Percentiles rank a stretch among this genome's conserved stretches.
phyloP scores from a whole-genome alignment of 2,888 invertebrate genomes.

The Lamellibrachia columna region DNA sequence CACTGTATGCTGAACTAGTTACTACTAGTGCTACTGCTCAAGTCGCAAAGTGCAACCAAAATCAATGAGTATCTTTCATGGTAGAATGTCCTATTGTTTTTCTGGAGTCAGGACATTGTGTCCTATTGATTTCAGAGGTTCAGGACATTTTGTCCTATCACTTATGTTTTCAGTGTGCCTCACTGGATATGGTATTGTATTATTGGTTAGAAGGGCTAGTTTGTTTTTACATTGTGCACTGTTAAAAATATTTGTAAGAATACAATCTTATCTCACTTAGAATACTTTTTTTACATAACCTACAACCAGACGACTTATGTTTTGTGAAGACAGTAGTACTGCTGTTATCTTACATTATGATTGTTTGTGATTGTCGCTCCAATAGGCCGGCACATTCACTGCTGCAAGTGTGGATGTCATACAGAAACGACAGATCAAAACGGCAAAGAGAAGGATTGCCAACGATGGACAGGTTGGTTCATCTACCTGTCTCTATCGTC shows the following conservation, averaged over 20 bases:
- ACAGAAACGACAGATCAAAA: conserved; percentile 80
- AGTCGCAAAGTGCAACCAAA: too few relatives aligned
- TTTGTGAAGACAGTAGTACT: too few relatives aligned
- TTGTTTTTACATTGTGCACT: background rate
- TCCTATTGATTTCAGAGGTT: too few relatives aligned
- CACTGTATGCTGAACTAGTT: too few relatives aligned
- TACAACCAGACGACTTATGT: background rate
- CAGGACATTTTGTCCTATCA: too few relatives aligned
- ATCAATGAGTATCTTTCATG: too few relatives aligned
- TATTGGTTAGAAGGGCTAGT: background rate
- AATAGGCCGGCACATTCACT: conserved; percentile 76
- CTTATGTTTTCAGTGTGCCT: background rate
- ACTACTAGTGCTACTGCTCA: too few relatives aligned
- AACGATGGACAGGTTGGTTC: conserved; percentile 21
- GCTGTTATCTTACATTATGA: background rate
- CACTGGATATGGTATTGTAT: background rate
- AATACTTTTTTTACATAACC: background rate
- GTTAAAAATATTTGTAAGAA: background rate
- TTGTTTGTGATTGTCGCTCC: background rate
- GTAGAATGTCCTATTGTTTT: too few relatives aligned
- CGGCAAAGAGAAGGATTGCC: conserved; percentile 76
- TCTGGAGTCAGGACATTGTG: too few relatives aligned
- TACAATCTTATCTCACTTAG: background rate
- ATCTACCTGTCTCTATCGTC: background rate
- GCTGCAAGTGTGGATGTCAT: conserved; percentile 75